Evolutionary conservation across 2,888 invertebrate species (phyloP), one percentile per base, ranked within the genome.

Genomic region (Creontiades dilutus): DNA sequence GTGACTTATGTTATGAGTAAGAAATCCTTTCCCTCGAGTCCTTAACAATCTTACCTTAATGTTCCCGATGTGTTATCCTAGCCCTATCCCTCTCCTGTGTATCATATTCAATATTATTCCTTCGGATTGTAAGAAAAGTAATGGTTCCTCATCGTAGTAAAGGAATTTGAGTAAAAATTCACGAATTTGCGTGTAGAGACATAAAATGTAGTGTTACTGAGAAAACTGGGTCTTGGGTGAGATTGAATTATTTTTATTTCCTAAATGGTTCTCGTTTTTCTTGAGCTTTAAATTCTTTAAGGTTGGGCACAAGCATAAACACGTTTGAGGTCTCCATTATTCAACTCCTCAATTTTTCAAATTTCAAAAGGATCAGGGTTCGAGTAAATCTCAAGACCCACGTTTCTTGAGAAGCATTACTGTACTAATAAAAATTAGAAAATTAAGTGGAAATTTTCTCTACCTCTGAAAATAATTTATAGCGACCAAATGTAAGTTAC

Each of bases 121-220:
- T 76, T 78, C 78, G 80, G 88, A 88, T 88, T 88, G 88, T 88
- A 78, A 88, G 88, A 61, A 88, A 88, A 78, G 88, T 46, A 88
- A 88, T 88, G 80, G 88, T 88, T 88, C 88, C 88, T 88, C 52
- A 61, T 68, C 68, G 68, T 68, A 23, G 19, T 68, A 19, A 68
- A 68, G 37, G 37, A 46, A 47, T 80, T 78, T 80, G n/a, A 23
- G 27, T 68, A 23, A 68, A 68, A 68, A 68, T 68, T 68, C 68
- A 68, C 19, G 68, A 68, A 27, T 68, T 27, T 19, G 68, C 23
- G 23, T 4, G 68, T 68, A 68, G 68, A 23, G 23, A 68, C 68
- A 68, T 57, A 57, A 57, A n/a, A 1, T 68, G 68, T 68, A 68
- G 68, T 68, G 68, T 23, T 68, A 23, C 23, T 0, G 23, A 68